phyloP scores from a whole-genome alignment of 2,888 invertebrate species.

The Nipponacmea schrenckii region DNA sequence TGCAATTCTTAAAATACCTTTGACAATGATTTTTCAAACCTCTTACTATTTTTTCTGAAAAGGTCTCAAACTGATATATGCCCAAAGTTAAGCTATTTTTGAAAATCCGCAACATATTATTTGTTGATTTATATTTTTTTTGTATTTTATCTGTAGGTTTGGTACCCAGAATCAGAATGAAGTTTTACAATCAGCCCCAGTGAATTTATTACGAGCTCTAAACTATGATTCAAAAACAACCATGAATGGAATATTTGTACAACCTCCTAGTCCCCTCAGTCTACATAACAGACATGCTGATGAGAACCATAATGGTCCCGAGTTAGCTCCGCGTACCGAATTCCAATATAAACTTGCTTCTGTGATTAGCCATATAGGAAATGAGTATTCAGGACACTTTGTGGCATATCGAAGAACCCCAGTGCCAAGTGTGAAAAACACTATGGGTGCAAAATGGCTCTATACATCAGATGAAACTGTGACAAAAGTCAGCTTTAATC shows the following conservation, averaged over 20 bases:
- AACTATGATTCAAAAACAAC: constrained; percentile 59
- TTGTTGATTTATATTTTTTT: too few species aligned
- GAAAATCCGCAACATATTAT: too few species aligned
- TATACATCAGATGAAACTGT: constrained; percentile 88
- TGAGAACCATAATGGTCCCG: constrained; percentile 38
- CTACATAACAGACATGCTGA: constrained; percentile 32
- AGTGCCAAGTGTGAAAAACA: constrained; percentile 25
- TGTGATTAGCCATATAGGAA: constrained; percentile 91
- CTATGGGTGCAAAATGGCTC: constrained; percentile 77
- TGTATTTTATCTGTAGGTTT: constrained; percentile 20
- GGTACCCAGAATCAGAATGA: constrained; percentile 17
- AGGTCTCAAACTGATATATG: too few species aligned
- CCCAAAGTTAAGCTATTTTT: too few species aligned
- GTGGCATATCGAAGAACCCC: constrained; percentile 84
- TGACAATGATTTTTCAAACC: too few species aligned
- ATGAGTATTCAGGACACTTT: constrained; percentile 92
- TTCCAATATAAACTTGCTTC: constrained; percentile 82
- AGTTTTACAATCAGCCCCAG: constrained; percentile 46
- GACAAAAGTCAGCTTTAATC: constrained; percentile 80
- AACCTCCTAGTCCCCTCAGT: constrained; percentile 28
- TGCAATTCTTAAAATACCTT: too few species aligned
- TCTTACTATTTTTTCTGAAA: too few species aligned
- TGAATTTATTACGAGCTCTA: constrained; percentile 61
- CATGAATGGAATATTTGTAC: constrained; percentile 51
- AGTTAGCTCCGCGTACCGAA: constrained; percentile 55